Conservation (phyloP, 1,140 invertebrate genomes). For the Argopecten irradians region DNA sequence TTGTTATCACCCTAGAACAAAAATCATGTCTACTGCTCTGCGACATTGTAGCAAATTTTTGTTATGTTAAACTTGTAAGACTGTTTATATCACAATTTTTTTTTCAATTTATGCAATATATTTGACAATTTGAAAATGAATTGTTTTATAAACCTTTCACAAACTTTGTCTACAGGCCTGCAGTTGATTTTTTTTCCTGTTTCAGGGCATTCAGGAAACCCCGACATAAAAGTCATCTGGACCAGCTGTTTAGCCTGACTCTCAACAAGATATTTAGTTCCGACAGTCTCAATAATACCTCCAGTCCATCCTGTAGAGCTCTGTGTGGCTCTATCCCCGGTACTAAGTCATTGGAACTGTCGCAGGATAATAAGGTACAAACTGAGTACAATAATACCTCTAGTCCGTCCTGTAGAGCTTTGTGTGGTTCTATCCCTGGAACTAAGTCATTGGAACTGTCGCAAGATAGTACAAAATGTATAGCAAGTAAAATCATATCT, state of each 20-base stretch:
- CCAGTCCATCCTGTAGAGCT: slow-evolving; percentile 37
- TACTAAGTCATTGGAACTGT: slow-evolving; percentile 38
- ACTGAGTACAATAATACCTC: neutral
- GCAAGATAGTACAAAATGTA: slow-evolving; percentile 48
- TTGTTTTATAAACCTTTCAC: too few relatives aligned
- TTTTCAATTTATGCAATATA: too few relatives aligned
- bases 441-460: slow-evolving; percentile 41
- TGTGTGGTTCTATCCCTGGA: slow-evolving; percentile 38
- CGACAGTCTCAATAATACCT: slow-evolving; percentile 26
- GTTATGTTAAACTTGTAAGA: too few relatives aligned
- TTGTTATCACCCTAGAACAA: too few relatives aligned
- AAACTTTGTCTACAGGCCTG: too few relatives aligned
- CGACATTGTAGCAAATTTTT: too few relatives aligned
- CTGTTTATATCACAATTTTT: too few relatives aligned
- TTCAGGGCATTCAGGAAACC: slow-evolving; percentile 57
- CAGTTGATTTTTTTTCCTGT: neutral
- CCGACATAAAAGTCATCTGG: slow-evolving; percentile 53
- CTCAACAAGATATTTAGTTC: slow-evolving; percentile 45
- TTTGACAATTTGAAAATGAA: too few relatives aligned
- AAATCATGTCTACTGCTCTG: too few relatives aligned
- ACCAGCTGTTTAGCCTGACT: slow-evolving; percentile 60
- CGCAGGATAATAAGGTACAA: slow-evolving; percentile 56
- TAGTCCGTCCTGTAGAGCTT: slow-evolving; percentile 37
- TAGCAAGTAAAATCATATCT: too few relatives aligned
- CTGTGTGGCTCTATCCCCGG: slow-evolving; percentile 40